Evolutionary conservation across 2,113 vertebrate species (phyloP).

Genomic region (Genyomyrus donnyi): DNA sequence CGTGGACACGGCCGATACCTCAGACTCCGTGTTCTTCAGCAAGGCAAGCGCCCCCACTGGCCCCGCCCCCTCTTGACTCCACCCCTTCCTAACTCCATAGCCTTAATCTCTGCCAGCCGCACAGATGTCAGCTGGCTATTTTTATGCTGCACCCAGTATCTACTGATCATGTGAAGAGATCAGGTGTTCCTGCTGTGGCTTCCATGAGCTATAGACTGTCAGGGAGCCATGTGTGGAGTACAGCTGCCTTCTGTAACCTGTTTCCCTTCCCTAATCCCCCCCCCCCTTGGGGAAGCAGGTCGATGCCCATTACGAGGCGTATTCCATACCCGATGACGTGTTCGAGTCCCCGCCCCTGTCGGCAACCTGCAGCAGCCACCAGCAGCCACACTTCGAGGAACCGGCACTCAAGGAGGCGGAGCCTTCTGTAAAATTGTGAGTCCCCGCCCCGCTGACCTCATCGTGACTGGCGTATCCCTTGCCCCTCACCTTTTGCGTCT

Average conservation of each 20-base stretch:
- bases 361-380: constrained; percentile 53
- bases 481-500: not conserved
- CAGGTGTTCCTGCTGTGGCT: not conserved
- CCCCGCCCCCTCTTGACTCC: not conserved
- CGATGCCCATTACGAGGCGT: constrained; percentile 71
- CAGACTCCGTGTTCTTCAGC: constrained; percentile 86
- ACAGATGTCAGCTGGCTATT: constrained; percentile 21
- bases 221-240: not conserved
- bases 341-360: constrained; percentile 90
- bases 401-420: constrained; percentile 43
- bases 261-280: not conserved
- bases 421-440: constrained; percentile 63
- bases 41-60: constrained; percentile 67
- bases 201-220: not conserved
- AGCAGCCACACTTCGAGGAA: constrained; percentile 39
- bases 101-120: not conserved
- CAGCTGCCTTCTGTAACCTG: not conserved
- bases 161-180: not conserved
- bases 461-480: not conserved
- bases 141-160: not conserved
- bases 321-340: constrained; percentile 87
- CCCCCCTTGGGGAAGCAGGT: constrained; percentile 46
- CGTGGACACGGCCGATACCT: constrained; percentile 69
- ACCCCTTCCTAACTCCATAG: not conserved
- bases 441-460: constrained; percentile 21